Evolutionary conservation across 2,888 invertebrate genomes (phyloP), one percentile per base, ranked within the genome.

Genomic region (Lasioglossum malachurum): DNA sequence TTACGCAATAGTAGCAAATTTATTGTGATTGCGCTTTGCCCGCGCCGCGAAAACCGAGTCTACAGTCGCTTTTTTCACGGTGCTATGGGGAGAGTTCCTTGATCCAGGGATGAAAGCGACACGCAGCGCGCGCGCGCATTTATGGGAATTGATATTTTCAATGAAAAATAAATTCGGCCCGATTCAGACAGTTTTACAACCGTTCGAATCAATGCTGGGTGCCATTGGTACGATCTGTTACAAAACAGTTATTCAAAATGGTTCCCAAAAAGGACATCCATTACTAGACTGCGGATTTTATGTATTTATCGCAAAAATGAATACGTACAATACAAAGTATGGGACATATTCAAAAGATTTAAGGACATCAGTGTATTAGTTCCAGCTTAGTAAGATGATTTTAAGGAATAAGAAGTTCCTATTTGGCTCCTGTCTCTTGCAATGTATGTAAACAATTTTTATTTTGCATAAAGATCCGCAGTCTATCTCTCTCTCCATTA

Each of bases 21-120:
- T 92, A 93, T 92, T 89, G 92, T 91, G 92, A 93, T 93, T 93
- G 93, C 92, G 86, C 90, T 92, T 91, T 72, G 69, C 79, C 49
- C 75, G 75, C 82, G 79, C 76, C 87, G 76, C 74, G 82, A 57
- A 83, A 85, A 80, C 78, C 83, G 75, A 81, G 77, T 71, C 72
- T 69, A 67, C 27, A 77, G 72, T 80, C 79, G 53, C 82, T 83
- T 88, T 88, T 84, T 38, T 72, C 46, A 4, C 64, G 49, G 35
- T 44, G 57, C 38, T 53, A 78, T 38, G 53, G 72, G 80, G 80
- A 27, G 75, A 78, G 57, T 74, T 60, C 72, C 38, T 80, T 81
- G 83, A 86, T 84, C 77, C 81, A 64, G 72, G 57, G 57, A 85
- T 76, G 73, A 78, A 79, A 89, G 80, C 83, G 80, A 83, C 69